Base-by-base conservation (phyloP, 64 coral and sea anemone species). In the Pachyseris speciosa region DNA sequence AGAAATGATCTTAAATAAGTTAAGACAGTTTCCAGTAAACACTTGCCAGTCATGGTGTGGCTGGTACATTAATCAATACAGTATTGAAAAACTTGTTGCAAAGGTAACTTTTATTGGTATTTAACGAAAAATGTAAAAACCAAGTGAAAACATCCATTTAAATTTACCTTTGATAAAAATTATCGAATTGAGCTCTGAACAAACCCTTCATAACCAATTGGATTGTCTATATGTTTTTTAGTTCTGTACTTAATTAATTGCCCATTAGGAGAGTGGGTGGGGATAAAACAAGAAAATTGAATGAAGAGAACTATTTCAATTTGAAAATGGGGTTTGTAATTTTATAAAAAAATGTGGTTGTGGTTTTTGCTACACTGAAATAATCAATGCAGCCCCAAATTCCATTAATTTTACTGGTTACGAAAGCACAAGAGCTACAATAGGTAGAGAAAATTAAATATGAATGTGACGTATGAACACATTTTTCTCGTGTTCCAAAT, bases 401-500 rank as follows among this genome's bases (percentile, higher is more conserved):
- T 57, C 19, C n/a, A n/a, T n/a, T n/a, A n/a, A 19, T 20, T 57
- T 57, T 19, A 19, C 22, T 13, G 4, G 12, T 57, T 57, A 15
- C 13, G 12, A 44, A 74, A 74, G n/a, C 1, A 1, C 8, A 6
- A 27, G 20, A 74, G 24, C 38, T 4, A 22, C n/a, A n/a, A n/a
- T n/a, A n/a, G n/a, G n/a, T n/a, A n/a, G n/a, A n/a, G n/a, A n/a
- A n/a, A n/a, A n/a, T n/a, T n/a, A n/a, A n/a, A n/a, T n/a, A n/a
- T n/a, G n/a, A n/a, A n/a, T n/a, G n/a, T n/a, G 51, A 40, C 32
- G 12, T 15, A 11, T 5, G 1, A 17, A 39, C 2, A 37, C 29
- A 81, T 81, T 61, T 40, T 81, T 42, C 4, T 61, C 52, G 20
- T 22, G 77, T 40, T 60, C 63, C 20, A 40, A 34, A 81, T 81